phyloP scores from a whole-genome alignment of 2,888 invertebrate species.

The Rotaria magnacalcarata region DNA sequence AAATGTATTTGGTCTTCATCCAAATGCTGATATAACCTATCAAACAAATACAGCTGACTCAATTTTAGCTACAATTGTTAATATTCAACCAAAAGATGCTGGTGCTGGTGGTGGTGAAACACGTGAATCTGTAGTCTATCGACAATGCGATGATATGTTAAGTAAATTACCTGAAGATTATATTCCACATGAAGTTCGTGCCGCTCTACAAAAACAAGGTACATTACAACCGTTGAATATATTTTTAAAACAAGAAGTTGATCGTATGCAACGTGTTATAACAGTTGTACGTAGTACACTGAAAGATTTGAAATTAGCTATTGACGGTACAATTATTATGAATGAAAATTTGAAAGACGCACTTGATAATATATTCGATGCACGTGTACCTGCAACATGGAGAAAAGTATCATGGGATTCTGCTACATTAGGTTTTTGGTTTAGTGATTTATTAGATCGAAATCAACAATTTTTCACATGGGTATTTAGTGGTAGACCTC shows the following conservation, averaged over 20 bases:
- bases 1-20: conserved; percentile 90
- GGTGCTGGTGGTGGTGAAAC: conserved; percentile 79
- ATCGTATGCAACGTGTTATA: conserved; percentile 80
- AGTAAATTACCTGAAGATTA: conserved; percentile 79
- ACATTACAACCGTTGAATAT: conserved; percentile 89
- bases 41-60: conserved; percentile 85
- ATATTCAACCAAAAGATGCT: conserved; percentile 93
- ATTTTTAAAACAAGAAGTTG: conserved; percentile 71
- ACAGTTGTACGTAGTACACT: conserved; percentile 73
- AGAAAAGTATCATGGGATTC: conserved; percentile 95
- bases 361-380: conserved; percentile 91
- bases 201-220: conserved; percentile 83
- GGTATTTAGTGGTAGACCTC: conserved; percentile 73
- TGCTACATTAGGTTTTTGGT: conserved; percentile 96
- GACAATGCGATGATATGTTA: conserved; percentile 85
- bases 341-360: conserved; percentile 80
- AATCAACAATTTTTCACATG: conserved; percentile 81
- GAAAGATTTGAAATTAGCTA: conserved; percentile 82
- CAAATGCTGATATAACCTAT: conserved; percentile 90
- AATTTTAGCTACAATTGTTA: conserved; percentile 85
- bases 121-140: conserved; percentile 82
- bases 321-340: conserved; percentile 95
- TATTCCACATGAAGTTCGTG: conserved; percentile 76
- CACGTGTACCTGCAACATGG: conserved; percentile 85
- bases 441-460: conserved; percentile 85